phyloP scores from a whole-genome alignment of 2,888 invertebrate genomes.

The Auanema freiburgensis region DNA sequence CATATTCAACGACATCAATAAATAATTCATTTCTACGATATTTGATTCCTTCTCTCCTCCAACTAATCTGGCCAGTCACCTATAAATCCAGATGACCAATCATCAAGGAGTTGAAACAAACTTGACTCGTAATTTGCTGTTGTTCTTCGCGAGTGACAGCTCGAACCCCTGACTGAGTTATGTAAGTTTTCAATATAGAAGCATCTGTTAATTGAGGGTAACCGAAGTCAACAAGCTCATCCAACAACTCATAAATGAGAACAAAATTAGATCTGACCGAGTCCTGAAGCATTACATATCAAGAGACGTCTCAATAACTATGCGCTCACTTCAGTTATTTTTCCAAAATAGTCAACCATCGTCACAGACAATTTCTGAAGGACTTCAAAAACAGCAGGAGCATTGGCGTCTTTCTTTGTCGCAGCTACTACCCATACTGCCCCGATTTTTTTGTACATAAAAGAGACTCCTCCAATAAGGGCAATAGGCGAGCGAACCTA shows the following conservation, averaged over 20 bases:
- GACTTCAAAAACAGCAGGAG: conserved; percentile 92
- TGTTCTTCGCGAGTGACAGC: conserved; percentile 89
- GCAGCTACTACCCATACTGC: conserved; percentile 99
- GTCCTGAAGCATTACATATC: conserved; percentile 72
- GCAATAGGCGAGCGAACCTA: conserved; percentile 93
- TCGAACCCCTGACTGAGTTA: conserved; percentile 92
- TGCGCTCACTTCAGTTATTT: conserved; percentile 82
- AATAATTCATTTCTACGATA: conserved; percentile 96
- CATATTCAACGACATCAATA: conserved; percentile 95
- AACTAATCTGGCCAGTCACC: conserved; percentile 78
- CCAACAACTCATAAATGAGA: conserved; percentile 95
- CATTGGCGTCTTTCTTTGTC: conserved; percentile 98
- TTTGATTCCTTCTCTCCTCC: conserved; percentile 98
- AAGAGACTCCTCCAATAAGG: conserved; percentile 96
- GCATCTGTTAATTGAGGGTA: conserved; percentile 99
- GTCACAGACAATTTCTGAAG: conserved; percentile 85
- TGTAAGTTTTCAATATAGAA: conserved; percentile 98
- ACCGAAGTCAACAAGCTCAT: conserved; percentile 97
- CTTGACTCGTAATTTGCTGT: conserved; percentile 90
- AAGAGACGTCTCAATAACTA: background rate
- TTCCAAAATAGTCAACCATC: conserved; percentile 97
- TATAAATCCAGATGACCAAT: conserved; percentile 64
- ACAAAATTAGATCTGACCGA: conserved; percentile 99
- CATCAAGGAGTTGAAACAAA: background rate
- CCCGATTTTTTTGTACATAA: conserved; percentile 96